Conservation (phyloP, 2,888 invertebrate species). For the Cataglyphis rosenhaueri region DNA sequence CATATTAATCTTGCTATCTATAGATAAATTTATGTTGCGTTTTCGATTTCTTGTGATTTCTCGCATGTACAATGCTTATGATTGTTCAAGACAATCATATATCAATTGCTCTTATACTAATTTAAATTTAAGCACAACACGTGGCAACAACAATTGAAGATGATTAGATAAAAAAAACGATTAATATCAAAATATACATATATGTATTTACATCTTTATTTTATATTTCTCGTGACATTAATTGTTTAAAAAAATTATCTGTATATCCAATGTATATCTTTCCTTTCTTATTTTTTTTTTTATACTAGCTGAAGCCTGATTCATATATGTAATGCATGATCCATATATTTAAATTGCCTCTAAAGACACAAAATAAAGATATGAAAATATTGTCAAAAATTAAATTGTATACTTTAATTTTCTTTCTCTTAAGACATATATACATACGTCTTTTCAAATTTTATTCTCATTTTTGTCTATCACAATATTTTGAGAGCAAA, state of each 20-base stretch:
- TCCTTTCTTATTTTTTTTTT: not conserved
- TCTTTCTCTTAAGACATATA: not conserved
- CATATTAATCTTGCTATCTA: not conserved
- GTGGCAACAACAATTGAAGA: not conserved
- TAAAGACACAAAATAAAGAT: not conserved
- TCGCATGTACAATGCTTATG: not conserved
- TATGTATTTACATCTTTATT: too few species aligned
- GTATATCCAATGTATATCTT: not conserved
- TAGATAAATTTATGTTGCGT: not conserved
- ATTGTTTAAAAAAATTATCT: not conserved
- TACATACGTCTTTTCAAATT: not conserved
- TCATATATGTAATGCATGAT: not conserved
- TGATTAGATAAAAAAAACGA: not conserved
- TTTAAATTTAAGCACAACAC: slow-evolving; percentile 3
- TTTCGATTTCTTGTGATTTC: slow-evolving; percentile 4
- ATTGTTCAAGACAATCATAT: not conserved
- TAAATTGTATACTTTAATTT: not conserved
- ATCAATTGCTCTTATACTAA: not conserved
- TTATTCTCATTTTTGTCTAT: not conserved
- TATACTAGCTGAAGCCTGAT: not conserved
- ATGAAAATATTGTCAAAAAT: not conserved
- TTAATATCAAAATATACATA: not conserved
- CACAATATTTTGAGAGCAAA: not conserved
- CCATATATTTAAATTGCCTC: not conserved
- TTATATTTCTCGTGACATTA: not conserved